Evolutionary conservation across 2,113 vertebrate species (phyloP), one percentile per base, ranked within the genome.

Genomic region (Etia nguti): DNA sequence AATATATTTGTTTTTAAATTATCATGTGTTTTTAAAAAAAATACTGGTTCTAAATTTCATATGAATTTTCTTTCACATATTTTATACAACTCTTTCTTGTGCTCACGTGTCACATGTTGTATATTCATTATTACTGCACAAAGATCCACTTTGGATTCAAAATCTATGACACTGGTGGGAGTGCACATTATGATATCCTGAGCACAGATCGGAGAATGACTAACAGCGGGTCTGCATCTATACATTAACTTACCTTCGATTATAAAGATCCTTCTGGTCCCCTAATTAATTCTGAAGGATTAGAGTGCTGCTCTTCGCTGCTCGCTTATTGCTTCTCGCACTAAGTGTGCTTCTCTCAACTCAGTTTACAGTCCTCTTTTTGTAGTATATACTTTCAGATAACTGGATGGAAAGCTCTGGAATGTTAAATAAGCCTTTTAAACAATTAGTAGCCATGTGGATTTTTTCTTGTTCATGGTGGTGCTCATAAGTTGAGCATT

Each of bases 221-320:
- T 26, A 83, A 83, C 82, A 81, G 43, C 2, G 9, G 77, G 52
- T 54, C 50, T 26, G 65, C 26, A 59, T 62, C 48, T 50, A 77
- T 46, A 31, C 43, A 20, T 48, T 50, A 75, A 29, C 70, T 50
- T 34, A 59, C 24, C 26, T 62, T 75, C 56, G 12, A 85, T 43
- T 43, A 46, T 79, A 82, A 55, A 59, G n/a, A 29, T 73, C 4
- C 12, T 31, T 57, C 62, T 10, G 11, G 62, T 62, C n/a, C 15
- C 81, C 73, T 79, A 29, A 85, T 90, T 68, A 73, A 89, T 86
- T 85, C 83, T 79, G 22, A 62, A 73, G 80, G 62, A 87, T 87
- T 75, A 75, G 34, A 86, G n/a, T 24, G 34, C 41, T 43, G 55
- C 59, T 52, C 29, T 24, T 41, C 10, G 8, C 41, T 59, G 29